These are phyloP conservation scores for Sapayoa aenigma DNA, from an alignment of 2,113 vertebrate species.

Conservation along the genomic window DNA sequence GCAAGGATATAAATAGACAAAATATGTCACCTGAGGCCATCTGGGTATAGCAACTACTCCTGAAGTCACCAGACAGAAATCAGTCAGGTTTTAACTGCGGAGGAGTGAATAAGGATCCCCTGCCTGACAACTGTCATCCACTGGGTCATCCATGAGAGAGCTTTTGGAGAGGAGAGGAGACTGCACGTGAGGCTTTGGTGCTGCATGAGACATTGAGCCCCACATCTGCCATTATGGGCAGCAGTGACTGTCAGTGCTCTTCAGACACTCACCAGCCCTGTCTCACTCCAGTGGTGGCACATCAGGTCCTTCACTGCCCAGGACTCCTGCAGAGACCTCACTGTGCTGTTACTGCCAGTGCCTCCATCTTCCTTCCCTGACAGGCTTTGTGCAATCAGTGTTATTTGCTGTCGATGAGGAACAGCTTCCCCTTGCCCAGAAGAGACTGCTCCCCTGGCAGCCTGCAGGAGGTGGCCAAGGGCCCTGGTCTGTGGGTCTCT, in stretches of 20 bases:
- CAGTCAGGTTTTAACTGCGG: background rate
- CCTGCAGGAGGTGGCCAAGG: background rate
- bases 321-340: background rate
- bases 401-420: background rate
- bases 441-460: background rate
- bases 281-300: background rate
- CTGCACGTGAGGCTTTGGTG: background rate
- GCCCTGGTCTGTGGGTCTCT: background rate
- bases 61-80: background rate
- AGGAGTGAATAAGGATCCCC: background rate
- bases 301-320: too few relatives aligned
- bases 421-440: background rate
- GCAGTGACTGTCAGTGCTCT: fast-evolving
- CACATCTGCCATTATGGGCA: background rate
- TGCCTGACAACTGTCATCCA: background rate
- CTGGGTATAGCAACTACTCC: background rate
- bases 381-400: background rate
- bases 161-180: background rate
- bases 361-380: background rate
- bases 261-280: background rate
- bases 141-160: background rate
- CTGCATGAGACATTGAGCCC: background rate
- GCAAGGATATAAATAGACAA: background rate
- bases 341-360: background rate
- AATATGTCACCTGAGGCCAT: background rate